A percentile compares a stretch with the other conserved stretches of the same genome.
Evolutionary conservation across 2,797 vertebrate species (phyloP).

Genomic region (Limnodromus scolopaceus): DNA sequence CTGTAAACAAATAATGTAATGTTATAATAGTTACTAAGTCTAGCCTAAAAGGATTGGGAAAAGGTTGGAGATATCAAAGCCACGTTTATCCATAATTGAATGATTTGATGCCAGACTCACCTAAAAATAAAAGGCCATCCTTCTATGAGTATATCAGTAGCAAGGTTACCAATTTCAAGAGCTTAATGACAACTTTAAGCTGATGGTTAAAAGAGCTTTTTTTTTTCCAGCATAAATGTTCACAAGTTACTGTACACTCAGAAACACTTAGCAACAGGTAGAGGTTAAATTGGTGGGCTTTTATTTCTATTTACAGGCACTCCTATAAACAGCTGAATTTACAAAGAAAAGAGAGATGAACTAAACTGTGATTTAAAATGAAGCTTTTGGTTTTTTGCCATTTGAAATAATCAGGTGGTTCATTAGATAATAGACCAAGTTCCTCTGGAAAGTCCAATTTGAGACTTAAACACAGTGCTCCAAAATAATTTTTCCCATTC

Average conservation of each 20-base stretch:
- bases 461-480: neutral
- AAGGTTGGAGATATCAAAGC: conserved; percentile 52
- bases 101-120: conserved; percentile 12
- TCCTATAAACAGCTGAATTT: neutral
- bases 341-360: neutral
- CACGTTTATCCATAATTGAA: conserved; percentile 1
- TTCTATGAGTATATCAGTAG: neutral
- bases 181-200: conserved; percentile 10
- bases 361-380: neutral
- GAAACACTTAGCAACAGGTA: neutral
- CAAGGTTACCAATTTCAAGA: conserved; percentile 39
- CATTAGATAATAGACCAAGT: neutral
- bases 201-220: neutral
- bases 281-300: neutral
- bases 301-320: neutral
- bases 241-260: neutral
- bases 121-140: conserved; percentile 44
- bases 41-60: neutral
- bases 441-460: neutral
- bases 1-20: conserved; percentile 62
- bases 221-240: neutral
- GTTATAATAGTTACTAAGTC: conserved; percentile 29
- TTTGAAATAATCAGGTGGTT: neutral
- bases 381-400: neutral
- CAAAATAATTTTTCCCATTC: neutral